These are phyloP conservation scores for Andrena trimmerana DNA, from an alignment of 2,888 invertebrate species.

Conservation along the genomic window DNA sequence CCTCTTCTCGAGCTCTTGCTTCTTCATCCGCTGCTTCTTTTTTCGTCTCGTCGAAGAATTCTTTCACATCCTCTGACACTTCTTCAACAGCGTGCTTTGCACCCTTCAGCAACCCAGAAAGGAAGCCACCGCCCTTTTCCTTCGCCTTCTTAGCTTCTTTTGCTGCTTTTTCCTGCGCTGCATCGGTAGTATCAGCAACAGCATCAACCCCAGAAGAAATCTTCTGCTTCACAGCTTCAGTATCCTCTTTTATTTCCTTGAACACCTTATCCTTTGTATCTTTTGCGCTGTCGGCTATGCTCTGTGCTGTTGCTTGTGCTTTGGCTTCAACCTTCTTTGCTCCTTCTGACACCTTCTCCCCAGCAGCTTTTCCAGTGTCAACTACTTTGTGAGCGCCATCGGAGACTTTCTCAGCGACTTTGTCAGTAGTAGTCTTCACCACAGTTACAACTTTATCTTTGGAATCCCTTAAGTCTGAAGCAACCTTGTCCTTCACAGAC, in stretches of 20 bases:
- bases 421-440: conserved; percentile 59
- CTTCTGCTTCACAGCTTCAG: conserved; percentile 62
- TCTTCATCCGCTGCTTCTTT: conserved; percentile 85
- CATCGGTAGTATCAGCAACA: conserved; percentile 74
- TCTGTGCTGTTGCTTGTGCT: conserved; percentile 37
- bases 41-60: conserved; percentile 77
- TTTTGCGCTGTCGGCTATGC: conserved; percentile 56
- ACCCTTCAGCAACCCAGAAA: conserved; percentile 54
- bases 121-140: conserved; percentile 79
- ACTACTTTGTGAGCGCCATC: conserved; percentile 78
- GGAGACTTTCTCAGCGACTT: conserved; percentile 26
- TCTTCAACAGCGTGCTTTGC: conserved; percentile 79
- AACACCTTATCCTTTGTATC: conserved; percentile 70
- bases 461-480: conserved; percentile 53
- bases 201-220: conserved; percentile 73
- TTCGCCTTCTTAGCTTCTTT: conserved; percentile 86
- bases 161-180: conserved; percentile 78
- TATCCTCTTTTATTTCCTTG: conserved; percentile 78
- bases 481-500: conserved; percentile 70
- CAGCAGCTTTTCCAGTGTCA: conserved; percentile 84
- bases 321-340: conserved; percentile 48
- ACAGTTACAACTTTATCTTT: conserved; percentile 53
- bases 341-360: conserved; percentile 18
- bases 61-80: conserved; percentile 84
- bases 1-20: conserved; percentile 46